phyloP scores from a whole-genome alignment of 2,797 vertebrate species.

The Rousettus madagascariensis region DNA sequence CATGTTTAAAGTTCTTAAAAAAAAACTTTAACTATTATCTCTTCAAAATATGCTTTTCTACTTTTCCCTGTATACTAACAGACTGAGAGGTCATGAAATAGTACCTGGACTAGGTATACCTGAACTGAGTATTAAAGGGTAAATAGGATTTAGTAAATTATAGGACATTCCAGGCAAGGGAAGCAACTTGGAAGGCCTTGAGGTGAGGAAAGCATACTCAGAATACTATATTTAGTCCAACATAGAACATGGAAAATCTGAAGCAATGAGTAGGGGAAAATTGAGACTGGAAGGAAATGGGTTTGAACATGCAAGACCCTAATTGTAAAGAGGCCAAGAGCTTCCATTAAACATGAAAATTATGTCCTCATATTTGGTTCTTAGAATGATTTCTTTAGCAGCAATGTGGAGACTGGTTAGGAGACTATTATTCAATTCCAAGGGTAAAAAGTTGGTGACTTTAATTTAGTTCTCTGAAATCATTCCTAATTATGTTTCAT shows the following conservation, averaged over 20 bases:
- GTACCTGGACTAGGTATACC: not conserved
- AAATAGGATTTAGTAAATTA: not conserved
- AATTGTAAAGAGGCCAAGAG: not conserved
- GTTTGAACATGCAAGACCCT: not conserved
- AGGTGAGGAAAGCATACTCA: not conserved
- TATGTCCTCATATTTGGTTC: not conserved
- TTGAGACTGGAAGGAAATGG: not conserved
- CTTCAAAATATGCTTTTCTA: conserved; percentile 17
- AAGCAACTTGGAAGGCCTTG: not conserved
- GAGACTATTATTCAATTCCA: not conserved
- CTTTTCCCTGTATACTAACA: not conserved
- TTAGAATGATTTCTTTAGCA: not conserved
- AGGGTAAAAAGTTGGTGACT: not conserved
- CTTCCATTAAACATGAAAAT: not conserved
- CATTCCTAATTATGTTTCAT: not conserved
- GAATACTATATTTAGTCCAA: not conserved
- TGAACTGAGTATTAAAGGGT: not conserved
- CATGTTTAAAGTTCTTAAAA: conserved; percentile 21
- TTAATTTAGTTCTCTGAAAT: not conserved
- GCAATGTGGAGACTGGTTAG: not conserved
- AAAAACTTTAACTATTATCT: not conserved
- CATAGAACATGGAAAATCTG: not conserved
- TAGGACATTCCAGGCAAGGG: not conserved
- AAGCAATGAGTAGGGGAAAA: not conserved
- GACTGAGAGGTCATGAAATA: not conserved